phyloP scores from a whole-genome alignment of 2,888 invertebrate genomes.

The Agrotis exclamationis region DNA sequence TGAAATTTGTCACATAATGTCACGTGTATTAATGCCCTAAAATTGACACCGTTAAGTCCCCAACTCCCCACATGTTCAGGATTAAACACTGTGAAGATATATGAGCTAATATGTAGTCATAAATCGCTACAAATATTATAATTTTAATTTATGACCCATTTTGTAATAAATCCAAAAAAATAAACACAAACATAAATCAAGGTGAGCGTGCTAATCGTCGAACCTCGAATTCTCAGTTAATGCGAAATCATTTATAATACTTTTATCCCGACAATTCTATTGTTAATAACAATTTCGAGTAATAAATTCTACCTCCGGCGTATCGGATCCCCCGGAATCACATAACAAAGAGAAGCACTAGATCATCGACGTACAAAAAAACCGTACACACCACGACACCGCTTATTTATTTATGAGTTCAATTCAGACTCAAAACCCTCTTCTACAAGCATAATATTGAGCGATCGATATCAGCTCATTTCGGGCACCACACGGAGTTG shows the following conservation, averaged over 20 bases:
- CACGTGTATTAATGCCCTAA: not conserved
- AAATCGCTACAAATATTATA: constrained; percentile 52
- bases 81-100: constrained; percentile 28
- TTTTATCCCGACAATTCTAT: constrained; percentile 70
- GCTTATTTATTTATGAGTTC: constrained; percentile 90
- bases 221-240: constrained; percentile 68
- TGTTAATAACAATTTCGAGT: constrained; percentile 69
- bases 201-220: constrained; percentile 70
- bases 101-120: constrained; percentile 38
- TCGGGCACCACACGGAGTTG: constrained; percentile 82
- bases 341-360: constrained; percentile 83
- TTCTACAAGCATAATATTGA: constrained; percentile 83
- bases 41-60: not conserved
- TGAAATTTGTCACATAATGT: not conserved
- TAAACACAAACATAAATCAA: constrained; percentile 63
- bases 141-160: constrained; percentile 52
- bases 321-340: constrained; percentile 81
- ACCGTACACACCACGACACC: constrained; percentile 86
- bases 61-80: not conserved
- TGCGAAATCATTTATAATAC: constrained; percentile 71
- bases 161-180: constrained; percentile 57
- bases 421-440: constrained; percentile 87
- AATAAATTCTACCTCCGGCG: constrained; percentile 79
- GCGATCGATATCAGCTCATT: constrained; percentile 90
- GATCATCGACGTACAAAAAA: constrained; percentile 82